Evolutionary conservation across 2,888 invertebrate species (phyloP), one percentile per base, ranked within the genome.

Genomic region (Tipula confusa): DNA sequence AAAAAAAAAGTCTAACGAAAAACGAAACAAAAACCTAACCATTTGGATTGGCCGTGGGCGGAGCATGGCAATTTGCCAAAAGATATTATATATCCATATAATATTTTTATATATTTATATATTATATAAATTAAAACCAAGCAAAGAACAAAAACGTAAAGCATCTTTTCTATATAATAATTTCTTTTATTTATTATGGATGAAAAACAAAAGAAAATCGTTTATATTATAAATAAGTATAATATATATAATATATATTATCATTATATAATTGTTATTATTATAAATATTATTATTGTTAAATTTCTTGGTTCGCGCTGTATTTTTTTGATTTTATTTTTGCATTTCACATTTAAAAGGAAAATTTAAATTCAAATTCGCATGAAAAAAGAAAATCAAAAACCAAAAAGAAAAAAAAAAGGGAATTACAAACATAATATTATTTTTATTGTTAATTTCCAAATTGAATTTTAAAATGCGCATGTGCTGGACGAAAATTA

Each of bases 11-110:
- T 64, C 9, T 9, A 64, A 64, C 64, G 64, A 64, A 24, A 64
- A 24, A 24, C 11, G 24, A 24, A 64, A 64, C 64, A 24, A 64
- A 64, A 64, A 64, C 64, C 64, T 64, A 64, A 64, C 64, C 64
- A 64, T 64, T 64, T 64, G 64, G 64, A 64, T 64, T 64, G 64
- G 64, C 64, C 64, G 64, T 64, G 64, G 64, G 64, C 64, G 64
- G 64, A 64, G 64, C 64, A 64, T 64, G 64, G 64, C 64, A 64
- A 64, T 64, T 64, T 24, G 64, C 64, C 64, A 64, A 64, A 64
- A 64, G 64, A 64, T 64, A 24, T 64, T 64, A 64, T 64, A 64
- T 18, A 48, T 24, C 18, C 24, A 64, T 15, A 43, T 64, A 64
- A 64, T 64, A 64, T 64, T 24, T 64, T 64, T 64, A 64, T 64